A percentile compares a stretch with the other conserved stretches of the same genome.
Evolutionary conservation across 1,140 invertebrate species (phyloP).

Genomic region (Tetranychus cinnabarinus): DNA sequence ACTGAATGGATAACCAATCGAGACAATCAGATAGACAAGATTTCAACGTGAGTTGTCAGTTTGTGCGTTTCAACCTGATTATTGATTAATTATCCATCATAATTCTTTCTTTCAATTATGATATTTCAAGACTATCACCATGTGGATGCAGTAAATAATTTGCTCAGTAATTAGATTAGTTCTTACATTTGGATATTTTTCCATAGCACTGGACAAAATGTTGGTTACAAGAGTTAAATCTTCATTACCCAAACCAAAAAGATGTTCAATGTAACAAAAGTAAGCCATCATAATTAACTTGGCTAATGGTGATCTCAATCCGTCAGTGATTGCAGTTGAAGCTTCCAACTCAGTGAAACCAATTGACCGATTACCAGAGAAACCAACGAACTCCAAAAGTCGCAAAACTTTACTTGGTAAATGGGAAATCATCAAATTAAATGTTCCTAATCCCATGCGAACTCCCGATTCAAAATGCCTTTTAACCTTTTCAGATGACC

Average conservation of each 20-base stretch:
- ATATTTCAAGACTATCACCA: too few species aligned
- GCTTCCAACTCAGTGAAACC: conserved; percentile 45
- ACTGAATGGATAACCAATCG: background rate
- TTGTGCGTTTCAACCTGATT: too few species aligned
- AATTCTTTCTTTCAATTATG: too few species aligned
- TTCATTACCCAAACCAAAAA: conserved; percentile 44
- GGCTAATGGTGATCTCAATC: conserved; percentile 56
- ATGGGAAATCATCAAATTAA: conserved; percentile 59
- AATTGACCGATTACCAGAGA: conserved; percentile 62
- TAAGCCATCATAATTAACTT: conserved; percentile 56
- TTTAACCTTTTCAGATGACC: conserved; percentile 3
- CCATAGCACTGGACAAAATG: conserved; percentile 29
- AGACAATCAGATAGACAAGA: too few species aligned
- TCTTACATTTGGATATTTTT: conserved; percentile 27
- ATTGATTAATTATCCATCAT: too few species aligned
- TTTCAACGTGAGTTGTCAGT: too few species aligned
- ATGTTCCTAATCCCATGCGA: conserved; percentile 67
- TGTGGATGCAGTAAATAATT: too few species aligned
- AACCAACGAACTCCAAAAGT: conserved; percentile 78
- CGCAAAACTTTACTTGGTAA: conserved; percentile 65
- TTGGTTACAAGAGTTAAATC: conserved; percentile 45
- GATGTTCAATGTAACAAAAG: conserved; percentile 58
- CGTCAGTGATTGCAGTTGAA: conserved; percentile 38
- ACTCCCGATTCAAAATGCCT: conserved; percentile 80
- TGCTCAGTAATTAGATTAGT: background rate